These are phyloP conservation scores for Hypselothyrea guttata DNA, from an alignment of 2,888 invertebrate genomes.

Conservation along the genomic window DNA sequence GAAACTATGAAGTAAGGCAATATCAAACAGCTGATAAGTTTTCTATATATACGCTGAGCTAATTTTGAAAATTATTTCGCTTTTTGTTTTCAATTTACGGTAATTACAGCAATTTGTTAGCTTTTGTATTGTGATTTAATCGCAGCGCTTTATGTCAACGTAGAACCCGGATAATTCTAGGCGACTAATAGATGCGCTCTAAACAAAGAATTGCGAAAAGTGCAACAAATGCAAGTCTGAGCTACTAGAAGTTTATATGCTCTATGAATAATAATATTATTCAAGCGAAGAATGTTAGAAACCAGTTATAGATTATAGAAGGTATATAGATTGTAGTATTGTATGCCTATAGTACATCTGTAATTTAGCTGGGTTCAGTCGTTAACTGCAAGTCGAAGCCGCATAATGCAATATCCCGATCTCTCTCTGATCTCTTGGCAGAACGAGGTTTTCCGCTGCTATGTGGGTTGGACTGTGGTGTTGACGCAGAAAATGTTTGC, in stretches of 20 bases:
- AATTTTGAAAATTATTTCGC: constrained; percentile 40
- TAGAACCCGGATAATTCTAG: not conserved
- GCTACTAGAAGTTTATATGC: too few relatives aligned
- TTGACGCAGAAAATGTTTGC: constrained; percentile 81
- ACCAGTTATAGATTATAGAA: too few relatives aligned
- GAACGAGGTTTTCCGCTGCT: constrained; percentile 78
- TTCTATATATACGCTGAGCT: constrained; percentile 16
- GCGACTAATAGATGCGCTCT: not conserved
- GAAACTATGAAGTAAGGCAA: too few relatives aligned
- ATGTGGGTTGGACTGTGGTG: constrained; percentile 79
- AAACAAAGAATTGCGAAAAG: too few relatives aligned
- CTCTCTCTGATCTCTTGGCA: constrained; percentile 59
- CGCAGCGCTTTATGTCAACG: constrained; percentile 10
- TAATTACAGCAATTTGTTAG: constrained; percentile 57
- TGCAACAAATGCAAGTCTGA: too few relatives aligned
- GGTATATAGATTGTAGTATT: too few relatives aligned
- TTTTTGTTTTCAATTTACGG: constrained; percentile 59
- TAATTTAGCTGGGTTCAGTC: constrained; percentile 11
- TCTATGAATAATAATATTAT: too few relatives aligned
- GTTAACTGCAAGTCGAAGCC: constrained; percentile 3
- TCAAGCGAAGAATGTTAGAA: too few relatives aligned
- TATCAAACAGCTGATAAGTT: not conserved
- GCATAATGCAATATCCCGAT: constrained; percentile 44
- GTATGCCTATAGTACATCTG: too few relatives aligned
- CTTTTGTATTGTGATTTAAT: constrained; percentile 63